Base-by-base conservation (phyloP, 1,140 invertebrate genomes). In the Zaprionus capensis region DNA sequence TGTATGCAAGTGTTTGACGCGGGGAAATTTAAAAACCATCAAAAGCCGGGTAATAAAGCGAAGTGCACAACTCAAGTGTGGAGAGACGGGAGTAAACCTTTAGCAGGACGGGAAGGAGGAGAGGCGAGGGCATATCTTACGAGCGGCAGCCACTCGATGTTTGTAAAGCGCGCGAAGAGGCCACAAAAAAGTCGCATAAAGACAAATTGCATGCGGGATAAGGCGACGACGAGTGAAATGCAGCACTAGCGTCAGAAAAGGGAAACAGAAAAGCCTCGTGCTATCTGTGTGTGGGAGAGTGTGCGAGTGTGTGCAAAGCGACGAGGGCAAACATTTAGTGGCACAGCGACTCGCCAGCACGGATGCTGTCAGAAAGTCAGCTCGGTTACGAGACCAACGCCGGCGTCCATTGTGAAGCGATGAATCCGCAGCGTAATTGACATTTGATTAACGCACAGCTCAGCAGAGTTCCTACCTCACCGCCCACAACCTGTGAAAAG, bases 361-460 rank as follows among this genome's bases (percentile, higher is more conserved):
- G 51, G 64, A 51, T n/a, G 22, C 15, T n/a, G 24, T 56, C 53
- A 56, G 20, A 24, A 51, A 51, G 46, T 51, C 46, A 51, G 26
- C 24, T 12, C 22, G 24, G 24, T 24, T 56, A 46, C 53, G 53
- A 12, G 15, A 14, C 22, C 22, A 38, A 38, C 36, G 36, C 36
- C 44, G 28, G 49, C 70, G 72, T 73, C 72, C 78, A 81, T 81
- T 81, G 31, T 58, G 82, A 22, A 14, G 20, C 11, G 46, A 22
- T 20, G 61, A 71, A 87, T 70, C 83, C 80, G 80, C 83, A 77
- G 67, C 66, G 70, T 86, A 86, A 87, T 86, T 86, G 82, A 87
- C 83, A 80, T 86, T 87, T 86, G 83, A 86, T 87, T 87, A 86
- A 87, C 83, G 82, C 80, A 80, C 66, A 74, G 80, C 62, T 69